Percentiles rank a stretch among this genome's conserved stretches.
Evolutionary conservation across 2,113 vertebrate genomes (phyloP).

Genomic region (Ictalurus punctatus): DNA sequence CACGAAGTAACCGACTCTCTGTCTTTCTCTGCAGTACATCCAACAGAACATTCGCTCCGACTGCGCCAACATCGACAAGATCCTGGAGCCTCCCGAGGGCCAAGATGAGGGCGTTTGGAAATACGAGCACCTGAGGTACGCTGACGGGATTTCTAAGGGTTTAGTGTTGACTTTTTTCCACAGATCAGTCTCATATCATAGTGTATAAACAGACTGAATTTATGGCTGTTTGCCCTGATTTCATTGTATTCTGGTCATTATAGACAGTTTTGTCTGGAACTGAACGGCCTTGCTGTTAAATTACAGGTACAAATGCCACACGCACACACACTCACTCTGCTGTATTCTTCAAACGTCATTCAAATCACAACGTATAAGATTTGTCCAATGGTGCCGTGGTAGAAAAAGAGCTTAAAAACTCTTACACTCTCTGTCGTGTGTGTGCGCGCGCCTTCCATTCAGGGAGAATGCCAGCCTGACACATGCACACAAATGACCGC

Average conservation of each 20-base stretch:
- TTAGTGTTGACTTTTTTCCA: neutral
- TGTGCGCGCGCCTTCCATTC: constrained; percentile 13
- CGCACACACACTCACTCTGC: neutral
- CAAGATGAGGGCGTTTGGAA: constrained; percentile 99
- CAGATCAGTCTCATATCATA: neutral
- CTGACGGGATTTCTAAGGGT: neutral
- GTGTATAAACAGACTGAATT: neutral
- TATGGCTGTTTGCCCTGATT: neutral
- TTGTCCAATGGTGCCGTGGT: neutral
- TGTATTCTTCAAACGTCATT: neutral
- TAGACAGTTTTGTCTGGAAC: constrained; percentile 97
- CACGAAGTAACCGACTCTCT: neutral
- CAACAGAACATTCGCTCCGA: constrained; percentile 98
- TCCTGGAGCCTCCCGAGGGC: constrained; percentile 96
- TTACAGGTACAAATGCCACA: constrained; percentile 81
- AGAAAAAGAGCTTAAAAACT: neutral
- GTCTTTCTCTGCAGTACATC: constrained; percentile 82
- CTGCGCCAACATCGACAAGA: constrained; percentile 98
- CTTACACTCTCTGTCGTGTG: neutral
- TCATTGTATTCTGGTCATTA: constrained; percentile 42
- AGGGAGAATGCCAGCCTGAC: constrained; percentile 97
- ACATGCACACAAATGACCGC: constrained; percentile 99
- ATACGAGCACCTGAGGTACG: constrained; percentile 94
- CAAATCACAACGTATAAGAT: neutral
- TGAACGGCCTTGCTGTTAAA: constrained; percentile 97